Conservation (phyloP, 2,888 invertebrate genomes). For the Sminthurinus aureus region DNA sequence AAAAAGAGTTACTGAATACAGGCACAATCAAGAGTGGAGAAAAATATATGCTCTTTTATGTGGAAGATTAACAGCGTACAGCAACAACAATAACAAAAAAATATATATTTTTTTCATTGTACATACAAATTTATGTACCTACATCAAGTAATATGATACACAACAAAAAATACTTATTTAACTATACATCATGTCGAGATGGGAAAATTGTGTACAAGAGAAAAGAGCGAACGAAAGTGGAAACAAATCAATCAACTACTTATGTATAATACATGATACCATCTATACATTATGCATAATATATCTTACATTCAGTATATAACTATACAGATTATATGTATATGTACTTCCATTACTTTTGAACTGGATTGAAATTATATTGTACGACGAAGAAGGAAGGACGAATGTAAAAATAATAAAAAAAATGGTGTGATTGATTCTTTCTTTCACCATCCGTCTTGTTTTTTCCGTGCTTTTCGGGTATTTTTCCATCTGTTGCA, state of each 20-base stretch:
- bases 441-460: constrained; percentile 5
- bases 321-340: not conserved
- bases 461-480: constrained; percentile 17
- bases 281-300: not conserved
- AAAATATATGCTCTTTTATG: no score
- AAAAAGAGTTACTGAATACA: no score
- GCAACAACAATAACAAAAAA: no score
- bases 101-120: no score
- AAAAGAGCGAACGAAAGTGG: not conserved
- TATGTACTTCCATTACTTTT: not conserved
- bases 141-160: no score
- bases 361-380: constrained; percentile 1
- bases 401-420: constrained; percentile 10
- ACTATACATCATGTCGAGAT: no score
- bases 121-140: no score
- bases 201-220: not conserved
- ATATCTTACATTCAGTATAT: not conserved
- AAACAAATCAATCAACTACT: not conserved
- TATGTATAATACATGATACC: not conserved
- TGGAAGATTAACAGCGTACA: no score
- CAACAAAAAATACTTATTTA: no score
- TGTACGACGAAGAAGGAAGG: constrained; percentile 1
- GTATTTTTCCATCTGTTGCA: no score
- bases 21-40: no score
- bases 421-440: constrained; percentile 21